Conservation (phyloP, 2,113 vertebrate species). For the Erinaceus europaeus region DNA sequence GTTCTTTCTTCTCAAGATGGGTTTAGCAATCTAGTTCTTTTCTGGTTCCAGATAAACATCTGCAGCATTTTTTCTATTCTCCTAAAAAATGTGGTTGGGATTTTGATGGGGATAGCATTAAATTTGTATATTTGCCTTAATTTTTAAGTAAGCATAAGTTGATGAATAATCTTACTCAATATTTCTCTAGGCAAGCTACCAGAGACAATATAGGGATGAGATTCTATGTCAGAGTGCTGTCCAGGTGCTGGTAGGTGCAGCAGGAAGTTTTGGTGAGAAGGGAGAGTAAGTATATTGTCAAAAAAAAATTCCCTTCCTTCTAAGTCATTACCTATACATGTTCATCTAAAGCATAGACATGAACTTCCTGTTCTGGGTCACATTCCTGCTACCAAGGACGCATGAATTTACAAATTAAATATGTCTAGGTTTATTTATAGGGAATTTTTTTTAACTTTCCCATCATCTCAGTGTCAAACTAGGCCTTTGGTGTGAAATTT, state of each 20-base stretch:
- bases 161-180: background rate
- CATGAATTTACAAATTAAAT: background rate
- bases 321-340: background rate
- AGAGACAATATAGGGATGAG: slow-evolving; percentile 64
- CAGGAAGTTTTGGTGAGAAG: slow-evolving; percentile 62
- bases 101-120: too few species aligned
- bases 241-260: slow-evolving; percentile 63
- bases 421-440: background rate
- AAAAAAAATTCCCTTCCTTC: background rate
- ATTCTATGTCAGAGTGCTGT: slow-evolving; percentile 57
- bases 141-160: too few species aligned
- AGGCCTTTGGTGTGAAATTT: background rate
- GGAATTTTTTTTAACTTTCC: background rate
- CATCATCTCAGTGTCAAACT: background rate
- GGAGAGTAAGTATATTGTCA: slow-evolving; percentile 60
- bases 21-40: too few species aligned
- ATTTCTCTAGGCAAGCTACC: slow-evolving; percentile 70
- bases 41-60: too few species aligned
- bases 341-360: too few species aligned
- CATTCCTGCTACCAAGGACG: background rate
- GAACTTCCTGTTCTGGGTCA: background rate
- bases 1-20: too few species aligned
- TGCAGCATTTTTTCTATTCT: too few species aligned
- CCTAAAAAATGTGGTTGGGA: too few species aligned
- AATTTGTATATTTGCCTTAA: too few species aligned